Base-by-base conservation (phyloP, 1,140 invertebrate genomes). In the Zaprionus davidi region DNA sequence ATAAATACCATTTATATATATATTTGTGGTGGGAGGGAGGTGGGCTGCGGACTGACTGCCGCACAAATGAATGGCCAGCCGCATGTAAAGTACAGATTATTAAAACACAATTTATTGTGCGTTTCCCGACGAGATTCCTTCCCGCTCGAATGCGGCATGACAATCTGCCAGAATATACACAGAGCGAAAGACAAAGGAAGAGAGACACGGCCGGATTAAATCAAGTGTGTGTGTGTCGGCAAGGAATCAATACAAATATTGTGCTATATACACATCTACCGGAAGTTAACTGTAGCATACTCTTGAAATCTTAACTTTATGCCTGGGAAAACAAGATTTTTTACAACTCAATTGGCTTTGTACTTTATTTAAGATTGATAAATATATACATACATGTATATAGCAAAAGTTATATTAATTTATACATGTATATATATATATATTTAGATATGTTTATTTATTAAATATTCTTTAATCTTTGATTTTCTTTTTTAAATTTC, bases 81-180 rank as follows among this genome's bases (percentile, higher is more conserved):
- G 46, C 34, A 26, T 44, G 58, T 67, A 58, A 67, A 56, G 53
- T 24, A 55, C 55, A 56, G 62, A 84, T 85, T 84, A 84, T 85
- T 78, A 78, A 81, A 73, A 66, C 51, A 71, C 65, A 58, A 67
- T 67, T 84, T 83, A 83, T 83, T 68, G 77, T 38, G 62, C 69
- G 67, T 84, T 81, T 85, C 68, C 71, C 22, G 38, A 20, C 20
- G 36, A 63, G 36, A 26, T 36, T 3, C 34, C 55, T 56, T 26
- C 22, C 55, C 22, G 55, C 31, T 58, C 17, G 5, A 17, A 5
- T 58, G 53, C 53, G 56, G 24, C 13, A 34, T 58, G n/a, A 34
- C 53, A 56, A 56, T 56, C 53, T 56, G 26, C 15, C 53, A 17
- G 57, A 5, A 59, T 31, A 59, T 17, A 46, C 41, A 20, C 41